Base-by-base conservation (phyloP, 2,888 invertebrate species). In the Sipha maydis region DNA sequence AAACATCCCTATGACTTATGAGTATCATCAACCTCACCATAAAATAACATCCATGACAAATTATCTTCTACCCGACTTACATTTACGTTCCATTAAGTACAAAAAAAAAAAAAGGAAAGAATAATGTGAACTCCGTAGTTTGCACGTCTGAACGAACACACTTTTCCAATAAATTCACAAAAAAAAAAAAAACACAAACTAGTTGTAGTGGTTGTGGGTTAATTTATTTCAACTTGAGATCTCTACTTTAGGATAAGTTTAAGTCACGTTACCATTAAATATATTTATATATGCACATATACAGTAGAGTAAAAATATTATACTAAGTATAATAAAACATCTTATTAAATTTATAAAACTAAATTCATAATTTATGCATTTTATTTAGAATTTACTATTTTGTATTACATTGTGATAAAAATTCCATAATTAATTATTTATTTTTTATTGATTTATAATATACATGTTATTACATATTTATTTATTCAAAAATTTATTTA, bases 71-170 rank as follows among this genome's bases (percentile, higher is more conserved):
- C 21, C 14, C 28, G 48, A 28, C 48, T 77, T 77, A 77, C 77
- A 77, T 48, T 77, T 77, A 77, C 19, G 77, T 77, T 77, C 77
- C 77, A 77, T 77, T 77, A 77, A 77, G 41, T 76, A n/a, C 41
- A 76, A 41, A 61, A 61, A n/a, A 76, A 76, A 41, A 61, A 61
- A 48, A 77, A 77, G n/a, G 7, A 76, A 76, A 19, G 73, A 25
- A 76, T n/a, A 76, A 76, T 76, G 48, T 8, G 48, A 77, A 28
- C 21, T 77, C 48, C 19, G 48, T 48, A 9, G 77, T 9, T 48
- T 48, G 48, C 48, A 21, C 48, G 77, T 48, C 19, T 48, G 48
- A 77, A 48, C 48, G 19, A 77, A 48, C 48, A 61, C 61, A 61
- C 41, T 77, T 48, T 77, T 77, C 21, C 48, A 77, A 48, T 48